A percentile compares a stretch with the other conserved stretches of the same genome.
Conservation (phyloP, 2,888 invertebrate genomes). For the Lathronympha strigana region DNA sequence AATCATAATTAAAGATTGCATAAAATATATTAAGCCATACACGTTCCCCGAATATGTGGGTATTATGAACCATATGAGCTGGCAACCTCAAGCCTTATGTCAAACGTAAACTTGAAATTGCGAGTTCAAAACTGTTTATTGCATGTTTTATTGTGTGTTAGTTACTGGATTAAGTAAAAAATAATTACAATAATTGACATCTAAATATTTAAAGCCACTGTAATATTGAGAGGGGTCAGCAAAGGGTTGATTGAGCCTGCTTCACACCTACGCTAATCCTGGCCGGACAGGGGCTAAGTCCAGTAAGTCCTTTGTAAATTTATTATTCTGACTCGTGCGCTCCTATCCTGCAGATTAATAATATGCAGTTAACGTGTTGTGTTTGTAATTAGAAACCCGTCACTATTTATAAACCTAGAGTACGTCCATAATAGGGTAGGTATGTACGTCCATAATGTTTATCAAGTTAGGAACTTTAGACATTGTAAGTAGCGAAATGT, state of each 20-base stretch:
- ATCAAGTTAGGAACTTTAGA: not conserved
- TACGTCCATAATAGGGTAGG: no score
- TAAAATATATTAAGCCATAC: not conserved
- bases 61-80: not conserved
- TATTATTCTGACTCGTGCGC: constrained; percentile 35
- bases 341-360: constrained; percentile 19
- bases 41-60: not conserved
- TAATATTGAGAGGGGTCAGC: constrained; percentile 36
- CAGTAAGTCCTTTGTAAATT: constrained; percentile 53
- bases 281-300: constrained; percentile 40
- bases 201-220: constrained; percentile 26
- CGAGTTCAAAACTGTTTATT: no score
- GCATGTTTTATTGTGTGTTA: no score
- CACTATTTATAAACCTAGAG: not conserved
- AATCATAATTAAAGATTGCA: not conserved
- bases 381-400: not conserved
- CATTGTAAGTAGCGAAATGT: not conserved
- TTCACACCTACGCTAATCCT: constrained; percentile 57
- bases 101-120: not conserved
- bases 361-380: constrained; percentile 14
- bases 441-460: no score
- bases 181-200: constrained; percentile 9
- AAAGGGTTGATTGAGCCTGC: constrained; percentile 49
- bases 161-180: not conserved
- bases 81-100: constrained; percentile 14